phyloP scores from a whole-genome alignment of 2,797 vertebrate genomes.

The Fratercula arctica region DNA sequence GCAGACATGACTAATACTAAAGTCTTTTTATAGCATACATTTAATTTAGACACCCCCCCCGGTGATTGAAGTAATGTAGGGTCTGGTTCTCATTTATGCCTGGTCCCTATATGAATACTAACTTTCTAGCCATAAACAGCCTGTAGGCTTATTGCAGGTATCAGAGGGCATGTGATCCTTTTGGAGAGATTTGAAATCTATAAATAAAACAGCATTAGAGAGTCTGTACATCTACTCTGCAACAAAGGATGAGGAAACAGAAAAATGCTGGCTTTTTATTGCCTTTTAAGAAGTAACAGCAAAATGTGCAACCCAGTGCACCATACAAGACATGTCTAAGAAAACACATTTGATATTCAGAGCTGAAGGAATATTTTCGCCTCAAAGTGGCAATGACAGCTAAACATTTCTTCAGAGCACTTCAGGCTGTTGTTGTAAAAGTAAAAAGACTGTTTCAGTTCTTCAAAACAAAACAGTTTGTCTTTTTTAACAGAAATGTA shows the following conservation, averaged over 20 bases:
- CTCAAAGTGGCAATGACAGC: background rate
- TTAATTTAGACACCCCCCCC: background rate
- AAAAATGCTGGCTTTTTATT: background rate
- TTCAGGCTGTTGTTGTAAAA: background rate
- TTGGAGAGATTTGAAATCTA: background rate
- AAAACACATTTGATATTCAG: background rate
- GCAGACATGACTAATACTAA: conserved; percentile 10
- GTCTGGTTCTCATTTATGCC: conserved; percentile 53
- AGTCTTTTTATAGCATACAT: conserved; percentile 20
- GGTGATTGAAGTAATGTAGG: background rate
- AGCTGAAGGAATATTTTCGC: background rate
- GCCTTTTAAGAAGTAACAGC: background rate
- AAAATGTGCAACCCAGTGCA: background rate
- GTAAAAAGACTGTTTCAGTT: background rate
- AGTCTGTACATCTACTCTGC: background rate
- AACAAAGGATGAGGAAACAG: background rate
- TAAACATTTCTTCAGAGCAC: background rate
- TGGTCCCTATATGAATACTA: conserved; percentile 5
- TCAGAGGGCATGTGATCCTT: background rate
- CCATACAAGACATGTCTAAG: background rate
- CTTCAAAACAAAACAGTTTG: background rate
- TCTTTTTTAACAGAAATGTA: background rate
- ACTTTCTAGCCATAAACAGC: conserved; percentile 28
- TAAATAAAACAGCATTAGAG: background rate
- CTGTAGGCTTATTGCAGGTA: background rate